These are phyloP conservation scores for Neotoma lepida DNA, from an alignment of 2,113 vertebrate species.

Conservation along the genomic window DNA sequence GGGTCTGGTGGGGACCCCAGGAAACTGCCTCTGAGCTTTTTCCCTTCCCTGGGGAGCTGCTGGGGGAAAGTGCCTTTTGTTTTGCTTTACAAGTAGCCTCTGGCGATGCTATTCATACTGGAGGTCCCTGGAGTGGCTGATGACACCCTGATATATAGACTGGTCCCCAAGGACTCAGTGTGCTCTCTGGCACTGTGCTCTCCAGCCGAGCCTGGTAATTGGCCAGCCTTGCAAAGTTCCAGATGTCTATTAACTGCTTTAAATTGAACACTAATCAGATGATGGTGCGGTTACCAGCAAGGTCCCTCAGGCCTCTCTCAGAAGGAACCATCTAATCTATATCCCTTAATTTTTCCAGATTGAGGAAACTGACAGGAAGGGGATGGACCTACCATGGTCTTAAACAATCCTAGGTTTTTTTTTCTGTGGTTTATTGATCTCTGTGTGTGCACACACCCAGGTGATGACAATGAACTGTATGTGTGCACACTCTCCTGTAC, in stretches of 20 bases:
- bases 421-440: not conserved
- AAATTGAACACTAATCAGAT: slow-evolving; percentile 41
- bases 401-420: not conserved
- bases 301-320: not conserved
- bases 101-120: not conserved
- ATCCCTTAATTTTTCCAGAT: not conserved
- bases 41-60: not conserved
- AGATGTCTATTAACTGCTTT: slow-evolving; percentile 56
- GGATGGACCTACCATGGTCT: not conserved
- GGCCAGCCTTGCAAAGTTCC: slow-evolving; percentile 41
- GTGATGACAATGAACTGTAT: not conserved
- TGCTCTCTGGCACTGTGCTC: not conserved
- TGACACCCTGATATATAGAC: slow-evolving; percentile 53
- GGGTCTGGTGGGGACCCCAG: not conserved
- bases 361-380: slow-evolving; percentile 7
- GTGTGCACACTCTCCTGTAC: not conserved
- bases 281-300: not conserved
- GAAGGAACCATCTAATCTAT: not conserved
- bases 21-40: not conserved
- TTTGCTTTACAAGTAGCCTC: slow-evolving; percentile 22
- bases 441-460: not conserved
- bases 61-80: slow-evolving; percentile 4
- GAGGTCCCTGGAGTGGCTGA: slow-evolving; percentile 51
- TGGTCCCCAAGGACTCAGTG: not conserved
- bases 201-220: slow-evolving; percentile 22